These are phyloP conservation scores for Neomorphus geoffroyi DNA, from an alignment of 2,797 vertebrate species.

Conservation along the genomic window DNA sequence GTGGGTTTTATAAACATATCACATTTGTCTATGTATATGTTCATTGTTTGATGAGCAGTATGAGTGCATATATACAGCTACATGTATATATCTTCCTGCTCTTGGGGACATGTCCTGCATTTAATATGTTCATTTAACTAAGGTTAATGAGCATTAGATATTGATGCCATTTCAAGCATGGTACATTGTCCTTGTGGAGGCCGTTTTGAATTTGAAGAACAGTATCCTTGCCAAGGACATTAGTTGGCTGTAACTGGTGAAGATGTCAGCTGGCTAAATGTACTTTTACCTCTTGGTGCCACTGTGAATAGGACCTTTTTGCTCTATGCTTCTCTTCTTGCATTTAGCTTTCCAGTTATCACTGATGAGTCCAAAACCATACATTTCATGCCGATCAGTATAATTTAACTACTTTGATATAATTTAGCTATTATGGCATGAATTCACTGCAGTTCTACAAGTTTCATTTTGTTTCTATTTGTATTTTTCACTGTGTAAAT, in stretches of 20 bases:
- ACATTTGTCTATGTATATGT: slow-evolving; percentile 24
- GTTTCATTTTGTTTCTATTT: not conserved
- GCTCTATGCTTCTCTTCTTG: slow-evolving; percentile 3
- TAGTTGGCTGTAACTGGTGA: slow-evolving; percentile 57
- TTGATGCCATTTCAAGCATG: slow-evolving; percentile 34
- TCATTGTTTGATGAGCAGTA: not conserved
- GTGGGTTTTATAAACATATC: slow-evolving; percentile 26
- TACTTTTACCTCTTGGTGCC: slow-evolving; percentile 81
- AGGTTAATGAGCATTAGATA: slow-evolving; percentile 52
- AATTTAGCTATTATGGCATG: slow-evolving; percentile 46
- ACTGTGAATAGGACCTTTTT: slow-evolving; percentile 70
- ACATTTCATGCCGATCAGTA: slow-evolving; percentile 62
- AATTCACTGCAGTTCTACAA: slow-evolving; percentile 48
- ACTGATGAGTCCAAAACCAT: slow-evolving; percentile 25
- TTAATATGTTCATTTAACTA: slow-evolving; percentile 29
- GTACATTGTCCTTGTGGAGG: slow-evolving; percentile 53
- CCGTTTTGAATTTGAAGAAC: slow-evolving; percentile 59
- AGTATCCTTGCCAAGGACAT: slow-evolving; percentile 41
- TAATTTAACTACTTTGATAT: slow-evolving; percentile 44
- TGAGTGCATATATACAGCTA: slow-evolving; percentile 34
- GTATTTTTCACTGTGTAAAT: not conserved
- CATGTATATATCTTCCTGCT: slow-evolving; percentile 37
- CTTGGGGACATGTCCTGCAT: slow-evolving; percentile 34
- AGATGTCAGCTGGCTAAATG: slow-evolving; percentile 61
- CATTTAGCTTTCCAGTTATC: slow-evolving; percentile 22